Evolutionary conservation across 2,113 vertebrate species (phyloP).

Genomic region (Poeciliopsis occidentalis): DNA sequence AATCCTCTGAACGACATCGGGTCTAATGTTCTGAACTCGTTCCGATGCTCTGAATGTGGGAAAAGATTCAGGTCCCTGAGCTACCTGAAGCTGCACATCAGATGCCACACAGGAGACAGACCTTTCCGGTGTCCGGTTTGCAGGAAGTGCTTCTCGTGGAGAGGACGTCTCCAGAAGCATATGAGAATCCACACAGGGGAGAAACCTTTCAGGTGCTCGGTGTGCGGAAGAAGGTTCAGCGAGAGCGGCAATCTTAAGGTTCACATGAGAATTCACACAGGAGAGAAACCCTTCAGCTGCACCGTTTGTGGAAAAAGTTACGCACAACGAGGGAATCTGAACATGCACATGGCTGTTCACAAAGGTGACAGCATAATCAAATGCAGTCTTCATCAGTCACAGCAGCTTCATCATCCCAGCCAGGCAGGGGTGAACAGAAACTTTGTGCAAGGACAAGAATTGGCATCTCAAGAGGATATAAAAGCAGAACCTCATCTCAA

Average conservation of each 20-base stretch:
- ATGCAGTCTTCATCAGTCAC: slow-evolving; percentile 6
- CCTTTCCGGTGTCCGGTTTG: slow-evolving; percentile 40
- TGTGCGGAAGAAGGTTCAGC: slow-evolving; percentile 79
- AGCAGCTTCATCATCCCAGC: slow-evolving; percentile 12
- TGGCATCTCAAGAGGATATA: background rate
- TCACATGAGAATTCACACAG: slow-evolving; percentile 36
- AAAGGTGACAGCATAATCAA: slow-evolving; percentile 15
- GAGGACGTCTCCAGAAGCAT: slow-evolving; percentile 35
- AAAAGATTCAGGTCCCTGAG: slow-evolving; percentile 15
- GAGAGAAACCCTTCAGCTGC: slow-evolving; percentile 41
- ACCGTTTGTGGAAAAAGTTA: slow-evolving; percentile 18
- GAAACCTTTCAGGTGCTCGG: slow-evolving; percentile 57
- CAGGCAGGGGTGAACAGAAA: background rate
- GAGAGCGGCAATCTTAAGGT: slow-evolving; percentile 29
- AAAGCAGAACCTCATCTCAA: background rate
- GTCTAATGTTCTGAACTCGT: background rate
- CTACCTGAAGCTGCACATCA: slow-evolving; percentile 29
- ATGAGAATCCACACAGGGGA: slow-evolving; percentile 45
- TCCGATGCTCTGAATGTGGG: slow-evolving; percentile 40
- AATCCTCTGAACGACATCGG: background rate
- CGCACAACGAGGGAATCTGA: slow-evolving; percentile 21
- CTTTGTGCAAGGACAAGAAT: no score
- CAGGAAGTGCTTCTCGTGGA: slow-evolving; percentile 34
- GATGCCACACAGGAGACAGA: slow-evolving; percentile 44
- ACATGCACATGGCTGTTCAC: slow-evolving; percentile 19